These are phyloP conservation scores for Hylaea fasciaria DNA, from an alignment of 2,888 invertebrate species.

Conservation along the genomic window DNA sequence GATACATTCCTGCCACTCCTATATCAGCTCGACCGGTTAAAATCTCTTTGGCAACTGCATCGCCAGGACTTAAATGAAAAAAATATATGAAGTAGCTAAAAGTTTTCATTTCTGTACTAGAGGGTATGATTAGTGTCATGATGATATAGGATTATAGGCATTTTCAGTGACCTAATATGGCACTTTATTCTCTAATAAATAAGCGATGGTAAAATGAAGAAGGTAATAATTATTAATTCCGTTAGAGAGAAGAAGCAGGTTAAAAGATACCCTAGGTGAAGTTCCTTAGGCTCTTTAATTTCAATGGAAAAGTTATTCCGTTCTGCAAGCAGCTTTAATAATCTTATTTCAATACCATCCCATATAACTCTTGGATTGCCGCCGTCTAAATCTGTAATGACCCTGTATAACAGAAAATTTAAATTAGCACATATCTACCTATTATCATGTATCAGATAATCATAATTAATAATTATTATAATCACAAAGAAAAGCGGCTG, in stretches of 20 bases:
- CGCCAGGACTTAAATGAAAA: conserved; percentile 84
- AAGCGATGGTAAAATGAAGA: too few relatives aligned
- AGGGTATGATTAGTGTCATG: too few relatives aligned
- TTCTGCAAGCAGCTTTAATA: conserved; percentile 86
- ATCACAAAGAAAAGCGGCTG: too few relatives aligned
- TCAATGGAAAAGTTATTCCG: conserved; percentile 90
- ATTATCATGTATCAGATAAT: too few relatives aligned
- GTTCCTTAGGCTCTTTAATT: conserved; percentile 85
- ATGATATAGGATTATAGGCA: too few relatives aligned
- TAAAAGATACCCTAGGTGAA: conserved; percentile 62
- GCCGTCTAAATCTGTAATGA: conserved; percentile 74
- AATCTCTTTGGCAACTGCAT: conserved; percentile 86
- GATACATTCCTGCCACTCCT: conserved; percentile 89
- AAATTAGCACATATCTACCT: too few relatives aligned
- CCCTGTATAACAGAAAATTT: conserved; percentile 50
- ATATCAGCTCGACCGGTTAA: conserved; percentile 84
- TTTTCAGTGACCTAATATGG: too few relatives aligned
- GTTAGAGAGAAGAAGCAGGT: too few relatives aligned
- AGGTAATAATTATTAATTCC: too few relatives aligned
- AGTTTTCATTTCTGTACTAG: too few relatives aligned
- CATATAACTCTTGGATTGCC: conserved; percentile 79
- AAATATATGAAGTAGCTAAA: conserved; percentile 3
- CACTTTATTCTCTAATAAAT: too few relatives aligned
- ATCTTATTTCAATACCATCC: conserved; percentile 91
- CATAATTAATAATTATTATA: too few relatives aligned